phyloP scores from a whole-genome alignment of 2,113 vertebrate species.

The Lophochroa leadbeateri region DNA sequence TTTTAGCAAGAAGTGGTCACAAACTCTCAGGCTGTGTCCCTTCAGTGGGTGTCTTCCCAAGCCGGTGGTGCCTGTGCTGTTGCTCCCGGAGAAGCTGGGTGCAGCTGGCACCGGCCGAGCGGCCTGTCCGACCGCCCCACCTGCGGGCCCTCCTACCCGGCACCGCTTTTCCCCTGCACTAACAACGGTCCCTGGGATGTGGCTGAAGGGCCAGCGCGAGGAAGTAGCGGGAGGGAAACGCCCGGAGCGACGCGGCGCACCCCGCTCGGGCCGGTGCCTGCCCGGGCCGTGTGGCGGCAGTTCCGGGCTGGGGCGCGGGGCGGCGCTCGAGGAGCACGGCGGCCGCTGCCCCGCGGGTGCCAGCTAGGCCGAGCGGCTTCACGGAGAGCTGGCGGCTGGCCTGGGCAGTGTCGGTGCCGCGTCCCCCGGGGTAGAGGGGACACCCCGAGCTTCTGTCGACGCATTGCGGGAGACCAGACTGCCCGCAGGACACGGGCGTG shows the following conservation, averaged over 20 bases:
- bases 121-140: too few species aligned
- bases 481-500: not conserved
- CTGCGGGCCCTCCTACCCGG: not conserved
- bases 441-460: not conserved
- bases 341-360: not conserved
- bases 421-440: not conserved
- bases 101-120: not conserved
- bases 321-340: not conserved
- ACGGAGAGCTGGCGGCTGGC: not conserved
- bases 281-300: not conserved
- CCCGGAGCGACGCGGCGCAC: too few species aligned
- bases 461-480: rapidly evolving
- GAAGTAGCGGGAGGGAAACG: too few species aligned
- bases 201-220: too few species aligned
- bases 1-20: not conserved
- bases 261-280: too few species aligned
- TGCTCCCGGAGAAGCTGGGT: not conserved
- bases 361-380: not conserved
- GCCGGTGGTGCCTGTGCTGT: not conserved
- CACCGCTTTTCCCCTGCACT: rapidly evolving
- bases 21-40: not conserved
- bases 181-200: too few species aligned
- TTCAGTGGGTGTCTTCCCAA: rapidly evolving
- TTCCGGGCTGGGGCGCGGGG: not conserved
- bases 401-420: not conserved